Conservation (phyloP, 2,113 vertebrate species). For the Poecile atricapillus region DNA sequence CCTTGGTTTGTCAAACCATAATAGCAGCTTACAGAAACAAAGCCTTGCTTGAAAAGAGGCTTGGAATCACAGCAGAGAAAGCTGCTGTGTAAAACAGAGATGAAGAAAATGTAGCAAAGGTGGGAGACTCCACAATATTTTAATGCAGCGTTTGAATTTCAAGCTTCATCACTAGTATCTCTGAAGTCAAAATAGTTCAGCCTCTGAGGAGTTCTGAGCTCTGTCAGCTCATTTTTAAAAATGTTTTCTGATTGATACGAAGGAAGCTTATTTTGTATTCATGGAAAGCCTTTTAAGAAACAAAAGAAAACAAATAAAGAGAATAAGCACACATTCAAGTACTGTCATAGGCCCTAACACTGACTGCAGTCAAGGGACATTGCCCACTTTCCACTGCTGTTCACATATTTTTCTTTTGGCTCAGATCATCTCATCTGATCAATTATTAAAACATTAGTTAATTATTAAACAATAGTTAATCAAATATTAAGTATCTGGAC, state of each 20-base stretch:
- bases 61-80: background rate
- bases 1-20: background rate
- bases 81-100: background rate
- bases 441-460: background rate
- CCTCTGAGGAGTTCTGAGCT: background rate
- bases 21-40: constrained; percentile 11
- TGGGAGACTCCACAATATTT: background rate
- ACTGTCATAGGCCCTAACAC: background rate
- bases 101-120: background rate
- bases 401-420: background rate
- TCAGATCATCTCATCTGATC: background rate
- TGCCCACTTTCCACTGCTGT: background rate
- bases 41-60: background rate
- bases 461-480: background rate
- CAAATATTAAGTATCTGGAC: background rate
- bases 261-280: background rate
- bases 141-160: background rate
- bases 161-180: background rate
- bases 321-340: background rate
- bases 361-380: background rate
- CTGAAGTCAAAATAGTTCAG: background rate
- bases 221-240: background rate
- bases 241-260: background rate
- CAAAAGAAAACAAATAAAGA: background rate
- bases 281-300: background rate